Evolutionary conservation across 1,140 invertebrate genomes (phyloP), one percentile per base, ranked within the genome.

Genomic region (Drosophila trapezifrons): DNA sequence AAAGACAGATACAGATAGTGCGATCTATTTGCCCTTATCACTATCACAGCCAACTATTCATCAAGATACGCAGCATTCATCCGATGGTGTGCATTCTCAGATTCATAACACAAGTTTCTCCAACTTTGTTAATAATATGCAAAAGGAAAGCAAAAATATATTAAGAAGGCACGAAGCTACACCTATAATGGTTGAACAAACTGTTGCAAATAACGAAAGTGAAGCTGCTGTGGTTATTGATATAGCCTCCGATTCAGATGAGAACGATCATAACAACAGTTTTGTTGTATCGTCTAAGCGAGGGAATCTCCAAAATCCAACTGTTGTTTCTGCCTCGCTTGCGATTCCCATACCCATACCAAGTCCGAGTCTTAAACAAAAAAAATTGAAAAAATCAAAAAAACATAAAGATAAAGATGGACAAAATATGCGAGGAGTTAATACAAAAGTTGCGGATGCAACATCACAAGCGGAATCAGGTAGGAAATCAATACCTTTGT

Each of bases 191-290:
- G 67, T 77, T 45, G 85, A 89, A 8, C 69, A 73, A 35, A 82
- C 91, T 59, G 62, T 85, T 47, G 27, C 25, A 9, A 84, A 87
- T 45, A 92, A 91, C 49, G 83, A 91, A 15, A 82, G 76, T 27
- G 65, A 79, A 29, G 47, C 60, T 10, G 59, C 84, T 7, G 86
- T 90, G 69, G 71, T 91, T 4, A 91, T 91, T 57, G 80, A 91
- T 56, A 87, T 91, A 45, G 90, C 77, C 8, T 85, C 90, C 0
- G 90, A 91, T 71, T 91, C 90, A 15, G 76, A 90, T 75, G 89
- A 90, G 5, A 82, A 75, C 49, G 76, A 87, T 10, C 18, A 37
- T 27, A 64, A 70, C 13, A 51, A 46, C 22, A 55, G 45, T 59
- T 20, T 20, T 8, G 51, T n/a, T 10, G 32, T 35, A 6, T 37